phyloP scores from a whole-genome alignment of 2,113 vertebrate genomes.

The Pituophis catenifer region DNA sequence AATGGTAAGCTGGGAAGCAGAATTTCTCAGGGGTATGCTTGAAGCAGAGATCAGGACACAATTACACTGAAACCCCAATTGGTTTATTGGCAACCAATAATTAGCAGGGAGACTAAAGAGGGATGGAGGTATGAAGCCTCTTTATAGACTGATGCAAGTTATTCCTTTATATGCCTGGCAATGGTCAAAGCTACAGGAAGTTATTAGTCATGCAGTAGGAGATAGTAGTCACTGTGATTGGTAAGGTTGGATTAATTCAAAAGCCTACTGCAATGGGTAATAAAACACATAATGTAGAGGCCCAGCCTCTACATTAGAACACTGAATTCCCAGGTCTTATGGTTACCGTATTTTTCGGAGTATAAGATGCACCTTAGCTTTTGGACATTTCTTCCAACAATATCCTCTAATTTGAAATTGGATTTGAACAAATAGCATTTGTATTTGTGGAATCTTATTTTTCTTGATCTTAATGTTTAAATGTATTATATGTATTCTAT shows the following conservation, averaged over 20 bases:
- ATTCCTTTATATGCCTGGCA: neutral
- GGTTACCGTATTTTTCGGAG: neutral
- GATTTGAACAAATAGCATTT: neutral
- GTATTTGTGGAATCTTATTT: neutral
- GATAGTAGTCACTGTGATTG: neutral
- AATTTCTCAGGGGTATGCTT: neutral
- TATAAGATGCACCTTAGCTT: no score
- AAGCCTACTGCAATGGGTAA: neutral
- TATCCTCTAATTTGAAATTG: neutral
- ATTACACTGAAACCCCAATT: neutral
- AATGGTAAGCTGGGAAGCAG: neutral
- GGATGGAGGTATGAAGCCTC: neutral
- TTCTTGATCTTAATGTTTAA: neutral
- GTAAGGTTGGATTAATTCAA: neutral
- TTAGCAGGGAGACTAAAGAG: neutral
- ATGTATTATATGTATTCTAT: no score
- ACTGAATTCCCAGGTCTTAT: neutral
- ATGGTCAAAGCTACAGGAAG: neutral
- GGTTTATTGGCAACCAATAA: neutral
- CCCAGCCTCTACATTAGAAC: neutral
- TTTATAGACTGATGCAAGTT: neutral
- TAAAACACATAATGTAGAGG: neutral
- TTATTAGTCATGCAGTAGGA: neutral
- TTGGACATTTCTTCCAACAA: no score
- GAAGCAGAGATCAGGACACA: neutral